A percentile compares a stretch with the other conserved stretches of the same genome.
phyloP scores from a whole-genome alignment of 2,113 vertebrate genomes.

The Dasyurus viverrinus region DNA sequence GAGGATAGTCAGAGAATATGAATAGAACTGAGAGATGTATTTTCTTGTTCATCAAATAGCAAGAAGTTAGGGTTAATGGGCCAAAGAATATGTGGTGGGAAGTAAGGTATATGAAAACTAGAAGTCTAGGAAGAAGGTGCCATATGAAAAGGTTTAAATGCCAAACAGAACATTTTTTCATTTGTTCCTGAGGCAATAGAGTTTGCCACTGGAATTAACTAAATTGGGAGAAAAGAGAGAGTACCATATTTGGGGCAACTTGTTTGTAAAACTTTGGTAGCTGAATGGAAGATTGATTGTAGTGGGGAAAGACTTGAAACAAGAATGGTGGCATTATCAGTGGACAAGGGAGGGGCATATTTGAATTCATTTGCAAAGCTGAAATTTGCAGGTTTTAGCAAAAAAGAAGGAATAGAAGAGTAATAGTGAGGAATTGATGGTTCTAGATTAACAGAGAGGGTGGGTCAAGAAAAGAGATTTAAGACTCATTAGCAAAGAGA shows the following conservation, averaged over 20 bases:
- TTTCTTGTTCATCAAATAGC: not conserved
- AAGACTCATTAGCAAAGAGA: not conserved
- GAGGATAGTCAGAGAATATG: not conserved
- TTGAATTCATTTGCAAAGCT: not conserved
- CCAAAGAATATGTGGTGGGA: not conserved
- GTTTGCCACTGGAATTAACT: not conserved
- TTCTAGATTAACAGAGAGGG: not conserved
- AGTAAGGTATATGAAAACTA: not conserved
- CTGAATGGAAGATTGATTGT: not conserved
- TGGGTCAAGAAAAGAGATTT: not conserved
- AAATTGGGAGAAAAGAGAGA: accelerated
- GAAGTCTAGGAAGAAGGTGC: not conserved
- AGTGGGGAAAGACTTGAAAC: not conserved
- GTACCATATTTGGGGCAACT: not conserved
- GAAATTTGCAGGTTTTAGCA: not conserved
- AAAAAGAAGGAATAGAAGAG: not conserved
- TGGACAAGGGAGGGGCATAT: not conserved
- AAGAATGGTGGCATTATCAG: not conserved
- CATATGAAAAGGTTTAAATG: not conserved
- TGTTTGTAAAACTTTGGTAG: not conserved
- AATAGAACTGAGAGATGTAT: not conserved
- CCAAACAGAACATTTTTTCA: not conserved
- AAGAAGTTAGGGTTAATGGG: not conserved
- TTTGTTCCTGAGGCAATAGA: not conserved
- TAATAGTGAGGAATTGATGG: not conserved